These are phyloP conservation scores for Campopleginae sp. DNA, from an alignment of 2,888 invertebrate species.

Conservation along the genomic window DNA sequence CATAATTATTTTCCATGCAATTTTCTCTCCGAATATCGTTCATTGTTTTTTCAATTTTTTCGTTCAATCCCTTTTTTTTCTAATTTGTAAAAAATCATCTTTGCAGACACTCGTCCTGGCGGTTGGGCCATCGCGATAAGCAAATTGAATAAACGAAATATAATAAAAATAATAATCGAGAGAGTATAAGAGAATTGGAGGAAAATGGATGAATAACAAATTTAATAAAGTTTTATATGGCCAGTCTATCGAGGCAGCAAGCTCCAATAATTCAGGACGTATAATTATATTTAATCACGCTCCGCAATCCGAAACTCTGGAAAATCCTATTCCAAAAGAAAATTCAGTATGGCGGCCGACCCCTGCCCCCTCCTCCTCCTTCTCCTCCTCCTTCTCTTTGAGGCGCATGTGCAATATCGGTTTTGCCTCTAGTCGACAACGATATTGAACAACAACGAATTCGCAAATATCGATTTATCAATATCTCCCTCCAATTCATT, in stretches of 20 bases:
- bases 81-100: too few species aligned
- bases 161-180: background rate
- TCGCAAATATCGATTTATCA: slow-evolving; percentile 10
- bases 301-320: background rate
- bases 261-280: background rate
- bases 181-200: background rate
- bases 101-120: background rate
- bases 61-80: too few species aligned
- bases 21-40: too few species aligned
- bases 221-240: background rate
- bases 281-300: background rate
- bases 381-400: background rate
- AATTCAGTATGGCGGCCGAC: slow-evolving; percentile 6
- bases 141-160: background rate
- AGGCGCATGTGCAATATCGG: slow-evolving; percentile 2
- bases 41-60: too few species aligned
- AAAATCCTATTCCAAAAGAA: slow-evolving; percentile 4
- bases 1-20: too few species aligned
- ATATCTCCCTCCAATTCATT: background rate
- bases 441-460: slow-evolving; percentile 15
- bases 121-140: background rate
- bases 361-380: background rate
- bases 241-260: background rate
- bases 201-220: background rate
- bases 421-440: slow-evolving; percentile 15